phyloP scores from a whole-genome alignment of 2,888 invertebrate genomes.

The Acleris cristana region DNA sequence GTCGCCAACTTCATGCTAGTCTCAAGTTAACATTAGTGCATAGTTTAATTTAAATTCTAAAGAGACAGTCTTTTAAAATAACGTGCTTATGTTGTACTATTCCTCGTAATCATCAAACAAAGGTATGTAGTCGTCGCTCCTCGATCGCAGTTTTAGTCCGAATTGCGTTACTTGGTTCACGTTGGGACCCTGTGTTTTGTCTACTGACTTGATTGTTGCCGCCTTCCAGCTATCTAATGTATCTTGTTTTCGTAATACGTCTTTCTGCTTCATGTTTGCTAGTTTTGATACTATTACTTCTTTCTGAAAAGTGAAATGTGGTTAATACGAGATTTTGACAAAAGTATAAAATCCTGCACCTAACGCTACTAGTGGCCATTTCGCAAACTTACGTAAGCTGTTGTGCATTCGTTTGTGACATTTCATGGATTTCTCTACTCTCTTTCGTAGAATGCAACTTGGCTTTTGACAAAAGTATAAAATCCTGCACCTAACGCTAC shows the following conservation, averaged over 20 bases:
- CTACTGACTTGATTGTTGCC: constrained; percentile 54
- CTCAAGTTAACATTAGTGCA: neutral
- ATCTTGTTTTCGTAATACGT: constrained; percentile 57
- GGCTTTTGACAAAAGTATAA: too few species aligned
- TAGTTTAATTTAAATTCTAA: constrained; percentile 5
- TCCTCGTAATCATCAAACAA: constrained; percentile 71
- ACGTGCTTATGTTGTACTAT: constrained; percentile 40
- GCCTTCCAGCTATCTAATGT: constrained; percentile 58
- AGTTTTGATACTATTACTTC: constrained; percentile 64
- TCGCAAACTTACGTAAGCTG: too few species aligned
- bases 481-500: too few species aligned
- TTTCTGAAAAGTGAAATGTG: constrained; percentile 59
- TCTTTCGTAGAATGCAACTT: too few species aligned
- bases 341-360: too few species aligned
- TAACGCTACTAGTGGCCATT: too few species aligned
- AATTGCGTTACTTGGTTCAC: constrained; percentile 65
- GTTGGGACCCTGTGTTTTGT: constrained; percentile 59
- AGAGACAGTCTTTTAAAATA: constrained; percentile 25
- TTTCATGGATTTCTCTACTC: too few species aligned
- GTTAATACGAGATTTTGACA: neutral
- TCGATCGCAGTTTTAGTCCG: constrained; percentile 67
- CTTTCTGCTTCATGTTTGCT: constrained; percentile 59
- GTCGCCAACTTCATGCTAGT: neutral
- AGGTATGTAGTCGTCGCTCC: constrained; percentile 71
- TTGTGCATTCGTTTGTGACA: too few species aligned